Evolutionary conservation across 2,113 vertebrate genomes (phyloP), one percentile per base, ranked within the genome.

Genomic region (Corvus moneduloides): DNA sequence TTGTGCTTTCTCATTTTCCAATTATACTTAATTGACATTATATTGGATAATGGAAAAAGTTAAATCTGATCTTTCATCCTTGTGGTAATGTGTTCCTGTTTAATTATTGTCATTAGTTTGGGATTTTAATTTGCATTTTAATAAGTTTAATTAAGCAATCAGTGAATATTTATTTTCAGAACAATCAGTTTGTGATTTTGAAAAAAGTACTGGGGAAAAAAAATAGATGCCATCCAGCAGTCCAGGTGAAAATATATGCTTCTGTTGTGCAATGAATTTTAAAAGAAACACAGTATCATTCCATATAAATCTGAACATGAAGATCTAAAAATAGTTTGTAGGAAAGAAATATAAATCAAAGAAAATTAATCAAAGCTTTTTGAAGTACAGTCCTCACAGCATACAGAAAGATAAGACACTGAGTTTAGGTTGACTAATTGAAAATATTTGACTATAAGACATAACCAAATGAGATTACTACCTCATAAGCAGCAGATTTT

Each of bases 71-170:
- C 59, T 89, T 95, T 67, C 48, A 92, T 83, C 68, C 85, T 51
- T 93, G 71, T 59, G 63, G 19, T 51, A 94, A 83, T 51, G 22
- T 85, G 67, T 33, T 82, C 18, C 56, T 78, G 74, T 80, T 79
- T 6, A 89, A 73, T 87, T 90, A 46, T 69, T 82, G 33, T 41
- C 48, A 69, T 68, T 91, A 54, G 6, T 80, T 93, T 79, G 33
- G 56, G 81, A 66, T 79, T 94, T 87, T 69, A 89, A 95, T 94
- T 87, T 96, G 58, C 84, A 95, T 96, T 94, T 94, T 87, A 79
- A 89, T 94, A 96, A 87, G 62, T 79, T 79, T 87, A 94, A 87
- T 83, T 91, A 93, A 91, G 46, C 55, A 83, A 90, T 87, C 59
- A 89, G 51, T 87, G 58, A 69, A 66, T 95, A 78, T 90, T 84